Base-by-base conservation (phyloP, 2,888 invertebrate genomes). In the Magallana nippona region DNA sequence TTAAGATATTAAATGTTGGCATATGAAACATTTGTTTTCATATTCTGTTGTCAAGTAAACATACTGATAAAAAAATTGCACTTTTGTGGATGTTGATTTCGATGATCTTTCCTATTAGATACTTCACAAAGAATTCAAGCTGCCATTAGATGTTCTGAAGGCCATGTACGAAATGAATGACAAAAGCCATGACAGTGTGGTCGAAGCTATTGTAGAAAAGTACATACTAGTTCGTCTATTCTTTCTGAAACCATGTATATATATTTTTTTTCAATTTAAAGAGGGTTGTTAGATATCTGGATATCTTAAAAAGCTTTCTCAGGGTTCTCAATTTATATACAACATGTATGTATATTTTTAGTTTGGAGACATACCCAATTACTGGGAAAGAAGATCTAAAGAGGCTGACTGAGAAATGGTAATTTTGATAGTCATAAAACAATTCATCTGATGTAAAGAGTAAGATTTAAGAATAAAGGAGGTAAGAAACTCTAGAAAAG, bases 121-220 rank as follows among this genome's bases (percentile, higher is more conserved):
- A 10, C 81, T 93, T 58, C 91, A 92, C 82, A 89, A 89, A 77
- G 91, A 92, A 62, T 86, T 93, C 63, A 89, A 91, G 19, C 89
- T 93, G 5, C 92, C 92, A 0, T 83, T 91, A 82, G 87, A 91
- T 44, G 92, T 93, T 17, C 85, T 93, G 58, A 87, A 91, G 81
- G 92, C 91, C 10, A 89, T 93, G 19, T 92, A 91, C 87, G 92
- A 92, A 13, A 91, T 91, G 89, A 90, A 92, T 85, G 91, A 91
- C 71, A 90, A 91, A 71, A 91, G 91, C 82, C 87, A 90, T 2
- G 90, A 91, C 77, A 91, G 90, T 83, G 89, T 92, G 15, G 89
- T 90, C 22, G 91, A 91, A 83, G 91, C 91, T 15, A 88, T 92
- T 27, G 84, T 89, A 3, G 92, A 92, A 81, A 92, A 92, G 92